phyloP scores from a whole-genome alignment of 2,888 invertebrate species.

The Petrophora chlorosata region DNA sequence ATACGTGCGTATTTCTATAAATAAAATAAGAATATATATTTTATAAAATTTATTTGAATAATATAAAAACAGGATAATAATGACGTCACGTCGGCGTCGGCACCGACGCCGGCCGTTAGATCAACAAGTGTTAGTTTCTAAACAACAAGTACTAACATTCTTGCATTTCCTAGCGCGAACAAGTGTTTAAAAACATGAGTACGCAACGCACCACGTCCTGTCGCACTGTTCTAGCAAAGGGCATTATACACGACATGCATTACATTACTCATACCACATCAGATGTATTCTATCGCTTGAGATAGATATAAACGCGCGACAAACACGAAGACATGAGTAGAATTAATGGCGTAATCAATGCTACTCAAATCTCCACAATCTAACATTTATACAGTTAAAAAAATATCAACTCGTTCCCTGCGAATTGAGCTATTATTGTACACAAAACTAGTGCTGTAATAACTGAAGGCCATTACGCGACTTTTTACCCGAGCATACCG shows the following conservation, averaged over 20 bases:
- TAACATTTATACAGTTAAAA: no score
- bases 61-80: constrained; percentile 19
- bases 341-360: no score
- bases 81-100: background rate
- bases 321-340: no score
- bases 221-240: no score
- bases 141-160: constrained; percentile 13
- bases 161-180: constrained; percentile 7
- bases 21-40: background rate
- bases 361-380: no score
- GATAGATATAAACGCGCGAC: no score
- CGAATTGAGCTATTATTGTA: no score
- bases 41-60: constrained; percentile 23
- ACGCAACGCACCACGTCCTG: background rate
- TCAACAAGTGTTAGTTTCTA: constrained; percentile 6
- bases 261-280: no score
- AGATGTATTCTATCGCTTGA: no score
- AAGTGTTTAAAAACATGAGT: background rate
- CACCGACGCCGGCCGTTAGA: constrained; percentile 3
- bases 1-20: no score
- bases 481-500: constrained; percentile 1
- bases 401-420: no score
- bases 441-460: background rate
- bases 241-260: no score
- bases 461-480: background rate